A percentile compares a stretch with the other conserved stretches of the same genome.
Conservation (phyloP, 2,888 invertebrate species). For the Podabrus alpinus region DNA sequence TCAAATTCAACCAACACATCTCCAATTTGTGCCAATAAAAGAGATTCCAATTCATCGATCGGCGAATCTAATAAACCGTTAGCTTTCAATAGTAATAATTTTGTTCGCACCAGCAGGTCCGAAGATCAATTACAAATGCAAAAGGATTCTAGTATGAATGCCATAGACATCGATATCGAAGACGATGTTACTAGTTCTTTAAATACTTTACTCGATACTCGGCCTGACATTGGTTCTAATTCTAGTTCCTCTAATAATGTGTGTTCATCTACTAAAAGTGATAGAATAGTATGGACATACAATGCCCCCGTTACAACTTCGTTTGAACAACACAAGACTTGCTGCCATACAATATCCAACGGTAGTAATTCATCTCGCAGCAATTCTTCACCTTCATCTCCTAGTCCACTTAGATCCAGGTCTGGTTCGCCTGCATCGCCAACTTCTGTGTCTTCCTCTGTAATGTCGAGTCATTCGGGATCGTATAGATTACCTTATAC, state of each 20-base stretch:
- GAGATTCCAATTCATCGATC: constrained; percentile 48
- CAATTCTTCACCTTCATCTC: constrained; percentile 77
- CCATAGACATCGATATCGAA: constrained; percentile 89
- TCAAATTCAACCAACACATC: constrained; percentile 61
- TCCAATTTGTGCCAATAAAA: constrained; percentile 60
- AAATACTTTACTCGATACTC: constrained; percentile 82
- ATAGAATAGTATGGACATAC: constrained; percentile 88
- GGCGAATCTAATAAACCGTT: constrained; percentile 36
- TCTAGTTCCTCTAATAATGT: constrained; percentile 41
- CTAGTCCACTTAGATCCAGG: constrained; percentile 65
- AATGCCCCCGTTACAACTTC: constrained; percentile 79
- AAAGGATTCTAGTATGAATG: constrained; percentile 77
- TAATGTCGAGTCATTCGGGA: constrained; percentile 78
- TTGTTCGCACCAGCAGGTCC: constrained; percentile 86
- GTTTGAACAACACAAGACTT: constrained; percentile 58
- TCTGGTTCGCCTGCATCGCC: constrained; percentile 74
- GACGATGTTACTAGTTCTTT: constrained; percentile 92
- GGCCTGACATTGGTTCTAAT: constrained; percentile 46
- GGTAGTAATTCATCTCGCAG: constrained; percentile 64
- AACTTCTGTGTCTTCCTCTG: constrained; percentile 85
- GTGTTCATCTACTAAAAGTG: constrained; percentile 58
- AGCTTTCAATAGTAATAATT: constrained; percentile 46
- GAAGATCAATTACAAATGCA: constrained; percentile 89
- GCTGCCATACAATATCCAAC: constrained; percentile 65
- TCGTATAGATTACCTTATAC: constrained; percentile 63